Conservation (phyloP, 1,140 invertebrate species). For the Sitodiplosis mosellana region DNA sequence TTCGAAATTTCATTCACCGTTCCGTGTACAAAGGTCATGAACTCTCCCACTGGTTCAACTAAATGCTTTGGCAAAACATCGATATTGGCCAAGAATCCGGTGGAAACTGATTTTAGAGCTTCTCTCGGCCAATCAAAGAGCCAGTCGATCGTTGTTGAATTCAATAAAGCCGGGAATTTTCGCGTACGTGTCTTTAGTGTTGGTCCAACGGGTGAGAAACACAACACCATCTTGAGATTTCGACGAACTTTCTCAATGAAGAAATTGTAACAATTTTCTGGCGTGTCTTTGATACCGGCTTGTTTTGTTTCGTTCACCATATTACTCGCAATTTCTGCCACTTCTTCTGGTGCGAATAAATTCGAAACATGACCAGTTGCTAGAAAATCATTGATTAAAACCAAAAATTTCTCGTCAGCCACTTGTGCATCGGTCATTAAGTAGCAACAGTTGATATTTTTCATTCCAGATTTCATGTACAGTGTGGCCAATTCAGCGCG, state of each 20-base stretch:
- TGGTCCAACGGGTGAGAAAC: slow-evolving; percentile 80
- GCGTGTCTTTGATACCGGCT: slow-evolving; percentile 61
- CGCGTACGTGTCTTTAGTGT: slow-evolving; percentile 66
- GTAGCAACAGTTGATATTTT: slow-evolving; percentile 57
- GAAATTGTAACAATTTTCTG: slow-evolving; percentile 90
- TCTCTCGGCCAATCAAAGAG: slow-evolving; percentile 92
- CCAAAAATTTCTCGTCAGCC: slow-evolving; percentile 76
- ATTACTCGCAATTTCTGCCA: slow-evolving; percentile 68
- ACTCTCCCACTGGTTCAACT: slow-evolving; percentile 74
- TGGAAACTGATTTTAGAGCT: slow-evolving; percentile 76
- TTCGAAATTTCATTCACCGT: slow-evolving; percentile 75
- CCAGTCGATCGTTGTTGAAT: slow-evolving; percentile 87
- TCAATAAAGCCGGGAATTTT: slow-evolving; percentile 88
- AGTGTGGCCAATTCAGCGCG: slow-evolving; percentile 64
- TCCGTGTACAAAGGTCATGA: slow-evolving; percentile 82
- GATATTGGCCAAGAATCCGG: slow-evolving; percentile 60
- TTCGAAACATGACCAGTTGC: slow-evolving; percentile 88
- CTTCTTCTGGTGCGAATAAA: slow-evolving; percentile 75
- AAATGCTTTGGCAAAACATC: slow-evolving; percentile 57
- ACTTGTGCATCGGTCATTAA: slow-evolving; percentile 89
- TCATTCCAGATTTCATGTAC: slow-evolving; percentile 75
- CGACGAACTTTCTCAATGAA: slow-evolving; percentile 81
- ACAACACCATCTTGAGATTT: slow-evolving; percentile 67
- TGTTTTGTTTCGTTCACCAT: slow-evolving; percentile 60
- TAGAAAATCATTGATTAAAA: slow-evolving; percentile 83